Conservation (phyloP, 1,140 invertebrate species). For the Ostrea edulis region DNA sequence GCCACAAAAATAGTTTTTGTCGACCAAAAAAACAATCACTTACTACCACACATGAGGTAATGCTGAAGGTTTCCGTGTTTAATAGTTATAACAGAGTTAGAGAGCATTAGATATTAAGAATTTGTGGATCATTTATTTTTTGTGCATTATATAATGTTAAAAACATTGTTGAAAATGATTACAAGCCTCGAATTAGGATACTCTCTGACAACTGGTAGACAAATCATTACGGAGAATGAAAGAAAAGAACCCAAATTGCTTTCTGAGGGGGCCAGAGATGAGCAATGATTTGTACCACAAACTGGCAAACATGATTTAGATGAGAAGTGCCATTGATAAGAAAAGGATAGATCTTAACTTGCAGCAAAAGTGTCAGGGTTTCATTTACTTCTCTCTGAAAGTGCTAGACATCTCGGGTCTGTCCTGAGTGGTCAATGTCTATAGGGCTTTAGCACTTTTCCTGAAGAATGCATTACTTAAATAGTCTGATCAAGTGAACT, state of each 20-base stretch:
- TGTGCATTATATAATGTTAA: conserved; percentile 28
- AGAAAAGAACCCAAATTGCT: conserved; percentile 25
- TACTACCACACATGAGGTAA: conserved; percentile 26
- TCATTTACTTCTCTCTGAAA: neutral
- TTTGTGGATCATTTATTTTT: conserved; percentile 3
- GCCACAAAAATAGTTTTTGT: neutral
- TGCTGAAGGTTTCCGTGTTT: neutral
- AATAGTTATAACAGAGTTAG: neutral
- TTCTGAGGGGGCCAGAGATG: neutral
- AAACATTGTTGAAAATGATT: neutral
- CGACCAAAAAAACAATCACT: neutral
- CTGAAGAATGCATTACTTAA: no score
- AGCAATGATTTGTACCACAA: neutral
- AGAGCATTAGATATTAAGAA: neutral
- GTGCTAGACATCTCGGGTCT: neutral
- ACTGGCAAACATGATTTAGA: conserved; percentile 9
- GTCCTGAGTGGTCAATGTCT: neutral
- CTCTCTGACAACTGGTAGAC: neutral
- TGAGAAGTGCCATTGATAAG: conserved; percentile 35
- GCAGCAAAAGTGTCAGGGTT: neutral
- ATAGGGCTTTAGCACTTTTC: neutral
- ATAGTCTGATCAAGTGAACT: no score
- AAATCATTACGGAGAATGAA: neutral
- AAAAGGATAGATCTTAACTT: conserved; percentile 25
- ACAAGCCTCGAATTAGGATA: neutral